Evolutionary conservation across 2,888 invertebrate species (phyloP).

Genomic region (Rapana venosa): DNA sequence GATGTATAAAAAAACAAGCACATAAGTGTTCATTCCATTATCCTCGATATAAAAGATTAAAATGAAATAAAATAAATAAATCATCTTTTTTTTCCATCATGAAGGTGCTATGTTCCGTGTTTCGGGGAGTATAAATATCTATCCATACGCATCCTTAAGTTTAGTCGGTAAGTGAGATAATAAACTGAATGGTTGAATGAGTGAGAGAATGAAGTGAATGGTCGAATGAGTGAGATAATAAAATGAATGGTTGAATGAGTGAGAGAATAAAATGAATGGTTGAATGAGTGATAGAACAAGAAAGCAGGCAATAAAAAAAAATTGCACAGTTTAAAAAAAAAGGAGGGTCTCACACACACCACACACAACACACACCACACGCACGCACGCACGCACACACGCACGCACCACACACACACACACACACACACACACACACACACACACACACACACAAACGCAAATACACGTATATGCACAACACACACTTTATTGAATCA

Average conservation of each 20-base stretch:
- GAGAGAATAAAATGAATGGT: too few relatives aligned
- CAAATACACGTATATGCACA: not conserved
- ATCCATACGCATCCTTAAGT: not conserved
- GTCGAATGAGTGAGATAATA: not conserved
- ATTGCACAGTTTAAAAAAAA: not conserved
- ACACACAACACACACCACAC: not conserved
- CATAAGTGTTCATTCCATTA: too few relatives aligned
- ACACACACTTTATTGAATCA: not conserved
- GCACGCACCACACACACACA: not conserved
- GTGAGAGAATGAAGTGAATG: not conserved
- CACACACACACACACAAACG: slow-evolving; percentile 1
- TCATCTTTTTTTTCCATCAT: not conserved
- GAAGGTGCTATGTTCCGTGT: not conserved
- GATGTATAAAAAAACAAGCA: too few relatives aligned
- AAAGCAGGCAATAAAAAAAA: not conserved
- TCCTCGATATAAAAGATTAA: too few relatives aligned
- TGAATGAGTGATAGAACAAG: not conserved
- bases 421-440: slow-evolving; percentile 17
- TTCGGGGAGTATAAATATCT: not conserved
- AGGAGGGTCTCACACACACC: not conserved
- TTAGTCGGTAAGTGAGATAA: not conserved
- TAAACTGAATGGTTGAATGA: not conserved
- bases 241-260: not conserved
- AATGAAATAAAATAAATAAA: too few relatives aligned
- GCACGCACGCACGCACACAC: not conserved